These are phyloP conservation scores for Zaprionus gabonicus DNA, from an alignment of 1,140 invertebrate species.

Conservation along the genomic window DNA sequence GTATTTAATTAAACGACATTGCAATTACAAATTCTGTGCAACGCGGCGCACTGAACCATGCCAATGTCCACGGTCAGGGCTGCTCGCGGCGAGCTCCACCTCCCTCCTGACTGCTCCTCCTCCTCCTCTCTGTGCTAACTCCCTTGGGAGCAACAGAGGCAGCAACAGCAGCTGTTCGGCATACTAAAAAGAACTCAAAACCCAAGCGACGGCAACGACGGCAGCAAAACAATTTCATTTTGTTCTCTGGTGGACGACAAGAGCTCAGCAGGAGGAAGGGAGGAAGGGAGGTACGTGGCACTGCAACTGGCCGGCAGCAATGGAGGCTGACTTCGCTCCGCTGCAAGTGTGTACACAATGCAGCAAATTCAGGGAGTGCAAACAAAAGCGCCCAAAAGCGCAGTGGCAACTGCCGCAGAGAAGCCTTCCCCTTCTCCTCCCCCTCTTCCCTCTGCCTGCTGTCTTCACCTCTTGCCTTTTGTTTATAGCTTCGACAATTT, in stretches of 20 bases:
- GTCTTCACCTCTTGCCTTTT: slow-evolving; percentile 52
- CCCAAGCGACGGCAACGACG: slow-evolving; percentile 51
- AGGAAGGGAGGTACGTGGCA: neutral
- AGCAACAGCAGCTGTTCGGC: slow-evolving; percentile 63
- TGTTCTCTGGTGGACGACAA: slow-evolving; percentile 59
- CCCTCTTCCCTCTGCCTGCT: neutral
- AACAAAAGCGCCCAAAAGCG: slow-evolving; percentile 70
- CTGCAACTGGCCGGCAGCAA: slow-evolving; percentile 21
- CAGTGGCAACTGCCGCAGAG: slow-evolving; percentile 42
- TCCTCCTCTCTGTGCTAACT: slow-evolving; percentile 3
- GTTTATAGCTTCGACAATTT: slow-evolving; percentile 78
- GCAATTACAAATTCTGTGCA: slow-evolving; percentile 84
- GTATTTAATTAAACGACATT: slow-evolving; percentile 84
- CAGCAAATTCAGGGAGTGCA: slow-evolving; percentile 68
- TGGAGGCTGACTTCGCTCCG: slow-evolving; percentile 34
- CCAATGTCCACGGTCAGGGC: slow-evolving; percentile 27
- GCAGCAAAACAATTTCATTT: slow-evolving; percentile 78
- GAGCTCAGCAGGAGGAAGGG: slow-evolving; percentile 25
- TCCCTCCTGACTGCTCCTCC: too few relatives aligned
- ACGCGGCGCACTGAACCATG: slow-evolving; percentile 58
- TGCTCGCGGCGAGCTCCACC: neutral
- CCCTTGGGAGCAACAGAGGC: slow-evolving; percentile 8
- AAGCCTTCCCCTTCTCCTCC: neutral
- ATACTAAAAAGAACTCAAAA: slow-evolving; percentile 74
- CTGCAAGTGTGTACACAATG: slow-evolving; percentile 60